Base-by-base conservation (phyloP, 2,888 invertebrate genomes). In the Steromphala cineraria region DNA sequence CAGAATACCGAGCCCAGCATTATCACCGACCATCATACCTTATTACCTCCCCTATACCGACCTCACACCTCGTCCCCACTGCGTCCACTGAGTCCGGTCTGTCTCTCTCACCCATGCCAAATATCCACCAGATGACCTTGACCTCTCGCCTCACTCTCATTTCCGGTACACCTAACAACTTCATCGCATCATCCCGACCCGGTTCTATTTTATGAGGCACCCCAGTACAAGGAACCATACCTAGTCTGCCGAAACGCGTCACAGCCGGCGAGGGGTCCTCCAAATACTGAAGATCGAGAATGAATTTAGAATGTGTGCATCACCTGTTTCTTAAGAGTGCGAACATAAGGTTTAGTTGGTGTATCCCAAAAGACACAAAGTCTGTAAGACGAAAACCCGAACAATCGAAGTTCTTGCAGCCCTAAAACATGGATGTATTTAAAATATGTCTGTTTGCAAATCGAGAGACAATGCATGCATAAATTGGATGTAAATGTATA, bases 111-210 rank as follows among this genome's bases (percentile, higher is more conserved):
- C 71, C 71, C 19, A 71, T 71, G 71, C 71, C 71, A 71, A 36
- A 36, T n/a, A 19, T 71, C n/a, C 71, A 71, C 36, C 36, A 40
- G n/a, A 71, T 71, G 71, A 71, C 71, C 71, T 71, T 71, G 71
- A 71, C 71, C 71, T 40, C 31, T 10, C 71, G 71, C 5, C 71
- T 40, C n/a, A 71, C 71, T 2, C 17, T 71, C 36, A 15, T 71
- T 13, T 71, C 71, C 36, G 71, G 71, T 17, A 31, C 71, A 10
- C 71, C 71, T 0, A 36, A 17, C n/a, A 71, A 40, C 4, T 36
- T 71, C 0, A 31, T 36, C 5, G 2, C 40, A 36, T n/a, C 17
- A 19, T 71, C 71, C 10, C 31, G 71, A 0, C 71, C 71, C 2
- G 40, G 71, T 71, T 71, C 71, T 0, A 17, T 71, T 4, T 40